phyloP scores from a whole-genome alignment of 2,888 invertebrate species.

The Odontothrips loti region DNA sequence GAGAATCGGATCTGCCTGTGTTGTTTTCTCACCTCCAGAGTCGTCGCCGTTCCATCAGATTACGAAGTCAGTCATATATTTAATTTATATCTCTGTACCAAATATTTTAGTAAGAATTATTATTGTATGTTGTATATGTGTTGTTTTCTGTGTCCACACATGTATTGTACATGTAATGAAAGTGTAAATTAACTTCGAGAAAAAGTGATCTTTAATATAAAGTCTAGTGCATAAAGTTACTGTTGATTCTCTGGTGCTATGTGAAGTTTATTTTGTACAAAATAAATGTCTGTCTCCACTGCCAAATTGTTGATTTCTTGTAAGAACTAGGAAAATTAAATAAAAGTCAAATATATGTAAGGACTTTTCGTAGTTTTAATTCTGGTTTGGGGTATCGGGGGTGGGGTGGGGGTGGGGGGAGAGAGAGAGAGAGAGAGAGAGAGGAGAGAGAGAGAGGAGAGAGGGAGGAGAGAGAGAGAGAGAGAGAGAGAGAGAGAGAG shows the following conservation, averaged over 20 bases:
- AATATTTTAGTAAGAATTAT: conserved; percentile 20
- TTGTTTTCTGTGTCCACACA: conserved; percentile 21
- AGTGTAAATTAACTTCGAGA: conserved; percentile 20
- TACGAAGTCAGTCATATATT: conserved; percentile 18
- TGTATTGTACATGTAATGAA: background rate
- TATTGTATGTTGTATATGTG: conserved; percentile 25
- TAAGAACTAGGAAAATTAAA: conserved; percentile 14
- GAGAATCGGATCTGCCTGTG: background rate
- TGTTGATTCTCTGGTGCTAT: conserved; percentile 26
- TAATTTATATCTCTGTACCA: conserved; percentile 23
- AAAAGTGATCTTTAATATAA: conserved; percentile 25
- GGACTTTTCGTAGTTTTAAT: background rate
- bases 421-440: background rate
- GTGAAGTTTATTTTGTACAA: conserved; percentile 25
- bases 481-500: background rate
- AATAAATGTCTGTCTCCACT: conserved; percentile 17
- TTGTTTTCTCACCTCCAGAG: background rate
- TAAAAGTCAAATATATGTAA: conserved; percentile 11
- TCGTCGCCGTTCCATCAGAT: conserved; percentile 11
- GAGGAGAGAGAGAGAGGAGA: no score
- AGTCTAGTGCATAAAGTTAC: conserved; percentile 25
- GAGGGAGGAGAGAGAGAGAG: background rate
- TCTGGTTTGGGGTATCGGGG: background rate
- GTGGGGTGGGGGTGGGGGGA: background rate
- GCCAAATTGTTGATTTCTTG: conserved; percentile 23